Percentiles rank a stretch among this genome's conserved stretches.
phyloP scores from a whole-genome alignment of 2,113 vertebrate species.

The Hymenochirus boettgeri region DNA sequence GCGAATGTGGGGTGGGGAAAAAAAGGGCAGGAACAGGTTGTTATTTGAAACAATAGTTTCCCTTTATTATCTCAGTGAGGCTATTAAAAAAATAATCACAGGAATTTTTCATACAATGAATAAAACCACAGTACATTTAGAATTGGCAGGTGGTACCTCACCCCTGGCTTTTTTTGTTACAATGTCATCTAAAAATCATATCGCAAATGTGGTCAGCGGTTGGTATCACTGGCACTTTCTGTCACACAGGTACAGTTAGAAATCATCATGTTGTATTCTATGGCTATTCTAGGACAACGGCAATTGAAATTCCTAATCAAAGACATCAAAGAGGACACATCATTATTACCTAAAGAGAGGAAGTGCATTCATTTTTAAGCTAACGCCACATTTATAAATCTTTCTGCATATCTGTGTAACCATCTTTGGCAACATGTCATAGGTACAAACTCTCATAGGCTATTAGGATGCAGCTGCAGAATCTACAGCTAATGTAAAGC shows the following conservation, averaged over 20 bases:
- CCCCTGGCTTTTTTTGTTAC: conserved; percentile 72
- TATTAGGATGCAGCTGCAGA: conserved; percentile 52
- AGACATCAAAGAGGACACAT: conserved; percentile 87
- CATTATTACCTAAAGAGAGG: conserved; percentile 82
- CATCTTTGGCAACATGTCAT: conserved; percentile 47
- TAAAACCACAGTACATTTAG: conserved; percentile 95
- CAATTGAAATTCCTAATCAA: conserved; percentile 89
- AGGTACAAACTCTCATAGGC: conserved; percentile 47
- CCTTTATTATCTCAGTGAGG: conserved; percentile 98
- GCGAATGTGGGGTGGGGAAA: neutral
- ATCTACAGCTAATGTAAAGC: conserved; percentile 66
- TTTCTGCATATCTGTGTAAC: conserved; percentile 47
- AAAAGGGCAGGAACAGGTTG: conserved; percentile 64
- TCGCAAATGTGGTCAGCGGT: conserved; percentile 79
- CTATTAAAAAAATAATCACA: conserved; percentile 90
- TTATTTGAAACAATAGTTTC: conserved; percentile 89
- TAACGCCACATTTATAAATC: conserved; percentile 57
- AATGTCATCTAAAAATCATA: conserved; percentile 77
- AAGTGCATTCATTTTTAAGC: conserved; percentile 58
- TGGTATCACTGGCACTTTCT: conserved; percentile 84
- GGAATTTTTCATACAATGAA: conserved; percentile 88
- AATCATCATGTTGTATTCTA: conserved; percentile 86
- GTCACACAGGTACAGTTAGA: conserved; percentile 86
- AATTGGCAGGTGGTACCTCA: conserved; percentile 84
- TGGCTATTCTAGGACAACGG: conserved; percentile 93